These are phyloP conservation scores for Sinotaia quadrata DNA, from an alignment of 2,888 invertebrate genomes.

Conservation along the genomic window DNA sequence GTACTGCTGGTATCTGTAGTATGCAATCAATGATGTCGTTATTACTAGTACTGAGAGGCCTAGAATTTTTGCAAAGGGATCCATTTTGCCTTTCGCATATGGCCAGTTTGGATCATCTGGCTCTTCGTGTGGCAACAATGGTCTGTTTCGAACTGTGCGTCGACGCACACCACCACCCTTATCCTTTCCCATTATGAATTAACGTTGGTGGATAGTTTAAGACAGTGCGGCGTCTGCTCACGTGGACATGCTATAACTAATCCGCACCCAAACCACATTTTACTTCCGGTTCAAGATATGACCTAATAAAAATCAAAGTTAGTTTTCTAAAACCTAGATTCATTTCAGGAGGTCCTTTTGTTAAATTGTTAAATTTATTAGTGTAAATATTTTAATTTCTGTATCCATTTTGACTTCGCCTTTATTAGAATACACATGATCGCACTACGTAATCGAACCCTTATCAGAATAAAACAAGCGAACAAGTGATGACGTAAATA, in stretches of 20 bases:
- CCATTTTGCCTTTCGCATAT: constrained; percentile 30
- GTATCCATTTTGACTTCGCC: no score
- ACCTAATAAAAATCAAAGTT: no score
- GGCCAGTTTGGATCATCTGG: constrained; percentile 24
- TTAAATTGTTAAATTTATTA: no score
- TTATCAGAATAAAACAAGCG: no score
- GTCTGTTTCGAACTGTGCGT: not conserved
- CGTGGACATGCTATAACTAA: constrained; percentile 6
- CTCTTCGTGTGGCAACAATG: not conserved
- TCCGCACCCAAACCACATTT: no score
- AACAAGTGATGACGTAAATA: no score
- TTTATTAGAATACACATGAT: no score
- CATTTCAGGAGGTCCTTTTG: no score
- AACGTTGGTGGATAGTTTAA: not conserved
- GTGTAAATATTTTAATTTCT: no score
- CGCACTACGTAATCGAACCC: no score
- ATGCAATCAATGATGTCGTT: constrained; percentile 28
- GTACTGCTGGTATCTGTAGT: constrained; percentile 50
- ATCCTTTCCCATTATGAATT: constrained; percentile 1
- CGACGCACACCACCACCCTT: constrained; percentile 19
- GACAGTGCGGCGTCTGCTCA: constrained; percentile 22
- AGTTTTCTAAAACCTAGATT: no score
- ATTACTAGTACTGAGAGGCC: constrained; percentile 31
- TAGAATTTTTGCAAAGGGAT: constrained; percentile 25
- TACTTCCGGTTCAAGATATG: no score